A percentile compares a stretch with the other conserved stretches of the same genome.
phyloP scores from a whole-genome alignment of 2,113 vertebrate species.

The Megaptera novaeangliae region DNA sequence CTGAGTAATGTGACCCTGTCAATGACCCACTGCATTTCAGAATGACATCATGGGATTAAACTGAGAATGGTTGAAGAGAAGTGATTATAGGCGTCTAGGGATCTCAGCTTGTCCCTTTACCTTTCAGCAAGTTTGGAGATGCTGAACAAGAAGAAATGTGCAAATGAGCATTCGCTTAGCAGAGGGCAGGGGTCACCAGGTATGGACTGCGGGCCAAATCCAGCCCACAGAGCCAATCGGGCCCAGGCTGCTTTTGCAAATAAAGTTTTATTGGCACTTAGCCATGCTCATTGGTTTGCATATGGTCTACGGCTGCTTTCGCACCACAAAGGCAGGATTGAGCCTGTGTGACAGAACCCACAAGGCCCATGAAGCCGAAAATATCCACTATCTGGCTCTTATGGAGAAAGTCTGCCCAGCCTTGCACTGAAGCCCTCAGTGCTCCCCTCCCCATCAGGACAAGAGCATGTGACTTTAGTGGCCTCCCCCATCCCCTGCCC shows the following conservation, averaged over 20 bases:
- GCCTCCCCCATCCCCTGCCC: background rate
- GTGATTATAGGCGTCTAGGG: conserved; percentile 48
- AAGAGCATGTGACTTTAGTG: background rate
- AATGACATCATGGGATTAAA: conserved; percentile 74
- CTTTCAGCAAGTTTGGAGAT: conserved; percentile 48
- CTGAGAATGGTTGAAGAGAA: conserved; percentile 51
- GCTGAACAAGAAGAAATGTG: conserved; percentile 3
- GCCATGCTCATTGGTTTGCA: background rate
- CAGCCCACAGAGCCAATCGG: background rate
- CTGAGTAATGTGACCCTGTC: conserved; percentile 72
- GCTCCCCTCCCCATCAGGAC: background rate
- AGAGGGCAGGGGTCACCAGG: background rate
- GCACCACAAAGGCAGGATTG: background rate
- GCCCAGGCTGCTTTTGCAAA: conserved; percentile 11
- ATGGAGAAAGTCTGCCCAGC: background rate
- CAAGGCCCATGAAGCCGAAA: background rate
- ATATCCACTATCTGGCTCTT: background rate
- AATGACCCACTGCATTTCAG: conserved; percentile 66
- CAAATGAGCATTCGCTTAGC: background rate
- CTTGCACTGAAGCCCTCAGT: background rate
- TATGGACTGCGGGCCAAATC: background rate
- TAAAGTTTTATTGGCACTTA: conserved; percentile 54
- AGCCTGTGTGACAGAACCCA: background rate
- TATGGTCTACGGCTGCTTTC: background rate
- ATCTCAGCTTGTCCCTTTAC: conserved; percentile 39